These are phyloP conservation scores for Macroglossus sobrinus DNA, from an alignment of 2,113 vertebrate genomes.

Conservation along the genomic window DNA sequence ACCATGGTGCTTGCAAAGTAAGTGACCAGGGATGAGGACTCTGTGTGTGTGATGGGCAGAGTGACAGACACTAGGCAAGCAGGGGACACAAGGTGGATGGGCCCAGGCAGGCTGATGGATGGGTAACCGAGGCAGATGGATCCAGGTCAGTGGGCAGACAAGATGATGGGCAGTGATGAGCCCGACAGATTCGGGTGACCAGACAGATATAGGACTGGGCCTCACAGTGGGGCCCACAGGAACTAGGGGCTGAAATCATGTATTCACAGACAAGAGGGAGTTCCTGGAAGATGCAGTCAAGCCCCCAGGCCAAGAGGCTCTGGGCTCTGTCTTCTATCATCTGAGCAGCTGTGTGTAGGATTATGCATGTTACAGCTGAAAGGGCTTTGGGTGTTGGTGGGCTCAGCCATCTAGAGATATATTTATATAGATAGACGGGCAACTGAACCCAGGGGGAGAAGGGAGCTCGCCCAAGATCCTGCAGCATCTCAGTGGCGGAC, in stretches of 20 bases:
- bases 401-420: background rate
- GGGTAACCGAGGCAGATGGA: constrained; percentile 36
- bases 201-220: background rate
- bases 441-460: background rate
- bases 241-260: background rate
- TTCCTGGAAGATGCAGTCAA: background rate
- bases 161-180: constrained; percentile 57
- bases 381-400: background rate
- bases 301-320: background rate
- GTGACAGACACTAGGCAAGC: constrained; percentile 36
- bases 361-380: background rate
- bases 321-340: background rate
- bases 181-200: background rate
- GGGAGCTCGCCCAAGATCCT: background rate
- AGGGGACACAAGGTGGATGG: constrained; percentile 22
- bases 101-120: constrained; percentile 52
- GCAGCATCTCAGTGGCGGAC: background rate
- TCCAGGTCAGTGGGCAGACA: constrained; percentile 68
- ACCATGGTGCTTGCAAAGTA: background rate
- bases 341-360: background rate
- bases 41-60: constrained; percentile 10
- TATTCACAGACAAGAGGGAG: background rate
- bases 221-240: background rate
- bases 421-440: background rate
- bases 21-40: background rate